phyloP scores from a whole-genome alignment of 2,888 invertebrate genomes.

The Listrodromus nycthemerus region DNA sequence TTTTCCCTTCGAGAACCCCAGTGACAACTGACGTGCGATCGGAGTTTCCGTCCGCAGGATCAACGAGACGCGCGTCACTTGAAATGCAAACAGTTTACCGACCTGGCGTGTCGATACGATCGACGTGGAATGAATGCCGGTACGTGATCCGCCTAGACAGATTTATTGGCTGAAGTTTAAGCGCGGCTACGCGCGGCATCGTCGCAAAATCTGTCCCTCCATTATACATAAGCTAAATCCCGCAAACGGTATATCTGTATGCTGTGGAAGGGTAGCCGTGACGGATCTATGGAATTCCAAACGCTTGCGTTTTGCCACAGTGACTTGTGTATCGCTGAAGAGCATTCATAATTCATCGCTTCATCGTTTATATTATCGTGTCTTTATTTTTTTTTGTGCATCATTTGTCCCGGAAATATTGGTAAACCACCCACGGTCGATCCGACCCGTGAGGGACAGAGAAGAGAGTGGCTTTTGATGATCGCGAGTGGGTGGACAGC shows the following conservation, averaged over 20 bases:
- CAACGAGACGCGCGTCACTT: conserved; percentile 14
- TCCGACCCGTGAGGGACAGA: conserved; percentile 5
- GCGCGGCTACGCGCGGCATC: conserved; percentile 18
- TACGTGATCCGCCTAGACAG: conserved; percentile 54
- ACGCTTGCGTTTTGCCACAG: conserved; percentile 21
- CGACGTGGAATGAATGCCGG: conserved; percentile 50
- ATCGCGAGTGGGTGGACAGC: conserved; percentile 14
- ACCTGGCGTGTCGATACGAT: conserved; percentile 31
- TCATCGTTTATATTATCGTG: conserved; percentile 6
- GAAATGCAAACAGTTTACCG: conserved; percentile 45
- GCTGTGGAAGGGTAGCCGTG: background rate
- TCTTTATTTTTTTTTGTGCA: conserved; percentile 26
- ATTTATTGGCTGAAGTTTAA: conserved; percentile 53
- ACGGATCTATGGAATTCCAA: conserved; percentile 52
- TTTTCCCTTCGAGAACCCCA: background rate
- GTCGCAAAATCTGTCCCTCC: conserved; percentile 24
- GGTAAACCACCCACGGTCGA: conserved; percentile 40
- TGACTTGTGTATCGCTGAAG: conserved; percentile 19
- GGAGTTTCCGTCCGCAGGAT: conserved; percentile 37
- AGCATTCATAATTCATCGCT: conserved; percentile 39
- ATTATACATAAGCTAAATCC: conserved; percentile 4
- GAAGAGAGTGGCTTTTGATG: conserved; percentile 16
- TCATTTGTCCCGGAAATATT: conserved; percentile 51
- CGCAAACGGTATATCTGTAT: background rate
- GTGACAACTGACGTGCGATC: conserved; percentile 21